phyloP scores from a whole-genome alignment of 2,113 vertebrate genomes.

The Pelecanus crispus region DNA sequence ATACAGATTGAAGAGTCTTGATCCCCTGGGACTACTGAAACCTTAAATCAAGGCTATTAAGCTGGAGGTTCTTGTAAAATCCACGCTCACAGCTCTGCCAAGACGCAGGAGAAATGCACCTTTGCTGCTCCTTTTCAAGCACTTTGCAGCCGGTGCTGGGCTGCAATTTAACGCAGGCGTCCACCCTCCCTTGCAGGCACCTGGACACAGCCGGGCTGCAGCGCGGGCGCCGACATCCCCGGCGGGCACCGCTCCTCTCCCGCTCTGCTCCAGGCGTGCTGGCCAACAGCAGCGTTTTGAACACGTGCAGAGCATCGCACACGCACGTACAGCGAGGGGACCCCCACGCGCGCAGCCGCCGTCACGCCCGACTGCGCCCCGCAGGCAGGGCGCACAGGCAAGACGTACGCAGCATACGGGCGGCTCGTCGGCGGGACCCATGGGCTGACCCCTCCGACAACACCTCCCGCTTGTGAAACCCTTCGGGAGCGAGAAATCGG shows the following conservation, averaged over 20 bases:
- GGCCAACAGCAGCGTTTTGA: background rate
- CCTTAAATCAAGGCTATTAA: background rate
- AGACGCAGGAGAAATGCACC: accelerated
- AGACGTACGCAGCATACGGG: accelerated
- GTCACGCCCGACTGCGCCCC: accelerated
- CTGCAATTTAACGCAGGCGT: accelerated
- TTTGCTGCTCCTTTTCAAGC: background rate
- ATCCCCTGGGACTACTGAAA: background rate
- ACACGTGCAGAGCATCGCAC: accelerated
- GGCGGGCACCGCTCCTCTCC: background rate
- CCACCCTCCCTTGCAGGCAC: accelerated
- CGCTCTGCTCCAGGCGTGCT: background rate
- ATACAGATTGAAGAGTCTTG: accelerated
- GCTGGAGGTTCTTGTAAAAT: background rate
- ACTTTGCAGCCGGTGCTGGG: accelerated
- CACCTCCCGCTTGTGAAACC: background rate
- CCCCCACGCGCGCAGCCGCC: accelerated
- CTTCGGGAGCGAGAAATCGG: accelerated
- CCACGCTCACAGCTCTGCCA: accelerated
- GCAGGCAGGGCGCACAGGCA: accelerated
- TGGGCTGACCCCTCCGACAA: background rate
- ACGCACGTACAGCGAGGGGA: accelerated
- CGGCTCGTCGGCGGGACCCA: accelerated
- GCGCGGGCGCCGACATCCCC: background rate
- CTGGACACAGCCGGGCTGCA: accelerated